Evolutionary conservation across 2,888 invertebrate genomes (phyloP).

Genomic region (Silvanus unidentatus): DNA sequence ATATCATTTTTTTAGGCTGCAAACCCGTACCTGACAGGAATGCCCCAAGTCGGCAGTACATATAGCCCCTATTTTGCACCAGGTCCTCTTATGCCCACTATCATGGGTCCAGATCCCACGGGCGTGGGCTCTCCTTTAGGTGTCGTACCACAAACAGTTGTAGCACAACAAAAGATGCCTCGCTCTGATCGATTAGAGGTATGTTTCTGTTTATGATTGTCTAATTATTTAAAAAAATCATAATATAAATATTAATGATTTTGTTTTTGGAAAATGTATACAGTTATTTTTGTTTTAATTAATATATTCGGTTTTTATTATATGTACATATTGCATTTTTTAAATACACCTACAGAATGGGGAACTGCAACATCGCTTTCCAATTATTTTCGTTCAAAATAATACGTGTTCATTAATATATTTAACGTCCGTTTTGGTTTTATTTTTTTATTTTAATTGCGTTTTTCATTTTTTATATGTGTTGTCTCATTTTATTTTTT

Average conservation of each 20-base stretch:
- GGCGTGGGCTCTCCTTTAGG: constrained; percentile 76
- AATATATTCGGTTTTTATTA: not conserved
- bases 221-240: too few species aligned
- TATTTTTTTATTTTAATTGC: not conserved
- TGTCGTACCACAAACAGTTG: constrained; percentile 78
- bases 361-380: constrained; percentile 4
- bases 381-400: too few species aligned
- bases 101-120: constrained; percentile 83
- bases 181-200: constrained; percentile 96
- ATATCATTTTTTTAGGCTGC: constrained; percentile 60
- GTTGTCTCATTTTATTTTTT: not conserved
- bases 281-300: not conserved
- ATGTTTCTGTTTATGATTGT: constrained; percentile 43
- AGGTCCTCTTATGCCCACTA: constrained; percentile 81
- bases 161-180: constrained; percentile 87
- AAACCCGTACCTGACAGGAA: constrained; percentile 87
- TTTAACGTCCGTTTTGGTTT: not conserved
- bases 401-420: too few species aligned
- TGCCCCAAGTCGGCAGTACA: constrained; percentile 82
- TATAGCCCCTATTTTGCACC: constrained; percentile 89
- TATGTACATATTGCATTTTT: not conserved
- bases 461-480: not conserved
- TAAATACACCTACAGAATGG: constrained; percentile 5
- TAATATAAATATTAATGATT: not conserved
- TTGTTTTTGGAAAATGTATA: not conserved